Evolutionary conservation across 2,113 vertebrate genomes (phyloP).

Genomic region (Orientallactaga bullata): DNA sequence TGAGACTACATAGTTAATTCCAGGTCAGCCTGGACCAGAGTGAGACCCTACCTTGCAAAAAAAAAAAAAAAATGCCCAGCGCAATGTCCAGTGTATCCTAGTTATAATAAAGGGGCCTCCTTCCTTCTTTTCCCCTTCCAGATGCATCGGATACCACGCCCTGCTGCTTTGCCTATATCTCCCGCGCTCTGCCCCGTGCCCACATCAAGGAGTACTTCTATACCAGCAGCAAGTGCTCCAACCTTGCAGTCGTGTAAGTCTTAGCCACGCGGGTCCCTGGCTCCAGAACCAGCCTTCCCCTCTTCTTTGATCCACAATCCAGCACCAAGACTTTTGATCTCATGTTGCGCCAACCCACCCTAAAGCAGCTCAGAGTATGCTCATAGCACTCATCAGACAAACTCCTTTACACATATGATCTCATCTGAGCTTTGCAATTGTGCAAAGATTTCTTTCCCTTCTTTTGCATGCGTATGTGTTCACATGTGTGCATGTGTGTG

Average conservation of each 20-base stretch:
- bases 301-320: not conserved
- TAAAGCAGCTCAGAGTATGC: not conserved
- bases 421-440: constrained; percentile 11
- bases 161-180: constrained; percentile 78
- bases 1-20: too few species aligned
- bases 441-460: too few species aligned
- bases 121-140: constrained; percentile 43
- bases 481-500: too few species aligned
- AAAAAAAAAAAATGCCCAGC: not conserved
- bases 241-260: constrained; percentile 79
- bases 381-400: not conserved
- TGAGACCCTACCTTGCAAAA: too few species aligned
- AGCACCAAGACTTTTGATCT: not conserved
- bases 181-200: constrained; percentile 47
- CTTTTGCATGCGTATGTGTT: too few species aligned
- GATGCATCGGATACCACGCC: constrained; percentile 79
- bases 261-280: not conserved
- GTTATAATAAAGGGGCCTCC: not conserved
- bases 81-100: not conserved
- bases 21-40: too few species aligned
- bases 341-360: not conserved
- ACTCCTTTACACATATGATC: not conserved
- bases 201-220: constrained; percentile 81
- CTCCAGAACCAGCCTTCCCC: not conserved
- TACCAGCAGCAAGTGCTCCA: constrained; percentile 81